Conservation (phyloP, 2,888 invertebrate species). For the Nomada ferruginata region DNA sequence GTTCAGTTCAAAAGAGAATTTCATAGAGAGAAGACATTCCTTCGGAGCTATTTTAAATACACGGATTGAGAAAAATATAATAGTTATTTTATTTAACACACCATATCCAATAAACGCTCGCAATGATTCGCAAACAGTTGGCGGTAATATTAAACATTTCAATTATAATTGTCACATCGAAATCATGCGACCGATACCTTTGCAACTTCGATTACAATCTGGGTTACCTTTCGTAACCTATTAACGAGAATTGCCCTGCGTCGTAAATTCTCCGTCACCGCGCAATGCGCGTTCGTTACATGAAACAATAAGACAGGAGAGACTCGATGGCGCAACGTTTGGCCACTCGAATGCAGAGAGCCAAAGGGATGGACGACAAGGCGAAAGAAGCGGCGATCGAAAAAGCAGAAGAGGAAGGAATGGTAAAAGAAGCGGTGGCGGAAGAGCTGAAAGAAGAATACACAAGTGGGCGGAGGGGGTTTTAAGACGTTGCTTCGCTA, state of each 20-base stretch:
- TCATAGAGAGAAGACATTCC: no score
- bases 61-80: no score
- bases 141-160: no score
- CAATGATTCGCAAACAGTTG: no score
- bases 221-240: neutral
- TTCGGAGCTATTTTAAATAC: no score
- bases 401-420: conserved; percentile 10
- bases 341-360: conserved; percentile 17
- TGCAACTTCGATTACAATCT: neutral
- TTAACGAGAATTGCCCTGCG: neutral
- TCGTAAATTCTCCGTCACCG: neutral
- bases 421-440: conserved; percentile 49
- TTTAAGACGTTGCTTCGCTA: conserved; percentile 56
- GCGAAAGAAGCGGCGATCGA: conserved; percentile 48
- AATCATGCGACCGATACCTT: no score
- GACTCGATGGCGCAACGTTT: conserved; percentile 45
- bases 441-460: conserved; percentile 50
- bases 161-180: no score
- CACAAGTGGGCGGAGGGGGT: conserved; percentile 38
- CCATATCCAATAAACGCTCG: no score
- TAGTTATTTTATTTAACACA: no score
- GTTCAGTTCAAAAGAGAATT: no score
- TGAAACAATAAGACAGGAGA: conserved; percentile 9
- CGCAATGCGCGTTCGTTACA: neutral
- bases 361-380: conserved; percentile 16